Evolutionary conservation across 2,888 invertebrate genomes (phyloP).

Genomic region (Xestobium rufovillosum): DNA sequence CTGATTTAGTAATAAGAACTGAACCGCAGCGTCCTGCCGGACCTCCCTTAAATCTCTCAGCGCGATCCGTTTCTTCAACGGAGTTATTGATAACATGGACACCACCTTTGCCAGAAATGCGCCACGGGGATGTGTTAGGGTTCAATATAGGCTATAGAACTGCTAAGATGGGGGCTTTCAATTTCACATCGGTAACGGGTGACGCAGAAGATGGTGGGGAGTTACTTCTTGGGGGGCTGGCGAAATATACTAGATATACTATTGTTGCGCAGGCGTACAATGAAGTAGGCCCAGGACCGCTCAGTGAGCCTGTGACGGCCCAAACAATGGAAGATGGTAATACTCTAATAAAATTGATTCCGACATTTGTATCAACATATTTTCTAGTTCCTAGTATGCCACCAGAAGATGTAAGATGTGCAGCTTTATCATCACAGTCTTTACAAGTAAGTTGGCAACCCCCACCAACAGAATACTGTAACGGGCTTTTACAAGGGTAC

Average conservation of each 20-base stretch:
- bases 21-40: slow-evolving; percentile 66
- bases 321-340: slow-evolving; percentile 70
- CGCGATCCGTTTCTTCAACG: slow-evolving; percentile 61
- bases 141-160: slow-evolving; percentile 64
- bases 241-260: slow-evolving; percentile 60
- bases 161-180: slow-evolving; percentile 51
- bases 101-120: slow-evolving; percentile 59
- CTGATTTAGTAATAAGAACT: slow-evolving; percentile 56
- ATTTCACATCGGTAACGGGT: slow-evolving; percentile 60
- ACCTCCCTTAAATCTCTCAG: slow-evolving; percentile 58
- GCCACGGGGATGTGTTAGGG: slow-evolving; percentile 67
- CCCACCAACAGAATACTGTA: slow-evolving; percentile 62
- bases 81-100: slow-evolving; percentile 68
- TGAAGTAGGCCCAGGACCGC: slow-evolving; percentile 64
- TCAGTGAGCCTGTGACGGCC: slow-evolving; percentile 58
- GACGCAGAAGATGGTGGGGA: slow-evolving; percentile 65
- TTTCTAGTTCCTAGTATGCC: slow-evolving; percentile 61
- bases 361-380: neutral
- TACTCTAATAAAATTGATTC: slow-evolving; percentile 7
- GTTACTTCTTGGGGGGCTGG: slow-evolving; percentile 53
- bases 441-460: slow-evolving; percentile 76
- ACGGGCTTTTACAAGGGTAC: slow-evolving; percentile 71
- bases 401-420: slow-evolving; percentile 71
- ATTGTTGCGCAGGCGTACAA: slow-evolving; percentile 68
- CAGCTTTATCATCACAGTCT: slow-evolving; percentile 65